Conservation (phyloP, 2,113 vertebrate genomes). For the Poecilia latipinna region DNA sequence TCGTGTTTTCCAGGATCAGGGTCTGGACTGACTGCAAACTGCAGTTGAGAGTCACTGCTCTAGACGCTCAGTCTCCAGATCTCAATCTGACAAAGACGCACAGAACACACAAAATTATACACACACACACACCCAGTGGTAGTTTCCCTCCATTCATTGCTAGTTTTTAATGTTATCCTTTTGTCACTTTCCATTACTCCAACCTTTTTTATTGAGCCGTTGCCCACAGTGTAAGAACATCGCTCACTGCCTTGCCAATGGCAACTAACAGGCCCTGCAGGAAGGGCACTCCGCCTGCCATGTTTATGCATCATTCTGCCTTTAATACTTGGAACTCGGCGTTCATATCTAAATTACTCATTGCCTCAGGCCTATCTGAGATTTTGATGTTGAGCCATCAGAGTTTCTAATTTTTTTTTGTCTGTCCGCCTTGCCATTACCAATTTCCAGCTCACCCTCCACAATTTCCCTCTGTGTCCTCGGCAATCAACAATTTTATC, state of each 20-base stretch:
- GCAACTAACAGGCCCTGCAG: constrained; percentile 53
- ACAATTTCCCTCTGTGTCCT: background rate
- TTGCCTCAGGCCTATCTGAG: constrained; percentile 50
- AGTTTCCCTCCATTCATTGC: no score
- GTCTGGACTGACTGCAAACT: no score
- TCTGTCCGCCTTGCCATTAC: constrained; percentile 4
- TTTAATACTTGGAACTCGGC: constrained; percentile 36
- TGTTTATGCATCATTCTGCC: constrained; percentile 37
- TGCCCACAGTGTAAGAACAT: constrained; percentile 14
- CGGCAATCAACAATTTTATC: background rate
- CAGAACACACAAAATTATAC: no score
- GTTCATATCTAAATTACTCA: constrained; percentile 55
- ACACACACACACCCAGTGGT: no score
- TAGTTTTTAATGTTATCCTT: background rate
- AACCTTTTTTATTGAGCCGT: constrained; percentile 27
- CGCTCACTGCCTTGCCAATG: constrained; percentile 28
- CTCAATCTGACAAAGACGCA: no score
- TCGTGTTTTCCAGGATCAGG: no score
- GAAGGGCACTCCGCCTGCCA: constrained; percentile 38
- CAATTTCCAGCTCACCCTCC: background rate
- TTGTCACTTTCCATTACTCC: constrained; percentile 14
- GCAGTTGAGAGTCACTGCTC: no score
- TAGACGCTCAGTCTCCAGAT: no score
- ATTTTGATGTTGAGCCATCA: constrained; percentile 50
- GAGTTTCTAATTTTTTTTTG: background rate